A percentile compares a stretch with the other conserved stretches of the same genome.
phyloP scores from a whole-genome alignment of 2,888 invertebrate species.

The Drosophila ezoana region DNA sequence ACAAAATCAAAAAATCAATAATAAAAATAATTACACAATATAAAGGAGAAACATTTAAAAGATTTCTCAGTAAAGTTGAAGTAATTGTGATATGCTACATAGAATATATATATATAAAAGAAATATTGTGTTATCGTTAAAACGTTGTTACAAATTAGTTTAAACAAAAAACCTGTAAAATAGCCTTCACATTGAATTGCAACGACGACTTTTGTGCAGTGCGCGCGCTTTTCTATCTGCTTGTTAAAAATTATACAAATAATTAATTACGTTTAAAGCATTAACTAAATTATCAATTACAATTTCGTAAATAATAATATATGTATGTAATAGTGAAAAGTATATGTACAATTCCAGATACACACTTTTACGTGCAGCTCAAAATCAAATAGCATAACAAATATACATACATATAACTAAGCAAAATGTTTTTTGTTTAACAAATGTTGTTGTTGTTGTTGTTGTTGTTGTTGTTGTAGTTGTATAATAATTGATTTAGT shows the following conservation, averaged over 20 bases:
- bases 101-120: slow-evolving; percentile 26
- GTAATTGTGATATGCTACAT: slow-evolving; percentile 35
- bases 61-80: slow-evolving; percentile 3
- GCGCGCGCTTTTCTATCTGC: slow-evolving; percentile 49
- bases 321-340: slow-evolving; percentile 30
- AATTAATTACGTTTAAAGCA: slow-evolving; percentile 50
- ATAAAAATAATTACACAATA: slow-evolving; percentile 63
- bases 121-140: slow-evolving; percentile 24
- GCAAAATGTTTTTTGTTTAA: slow-evolving; percentile 3
- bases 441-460: slow-evolving; percentile 13
- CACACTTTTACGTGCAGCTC: slow-evolving; percentile 24
- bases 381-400: slow-evolving; percentile 43
- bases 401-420: slow-evolving; percentile 20
- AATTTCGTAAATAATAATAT: slow-evolving; percentile 45
- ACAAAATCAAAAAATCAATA: slow-evolving; percentile 67
- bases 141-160: slow-evolving; percentile 60
- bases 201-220: slow-evolving; percentile 42
- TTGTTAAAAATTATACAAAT: slow-evolving; percentile 44
- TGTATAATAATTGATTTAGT: slow-evolving; percentile 13
- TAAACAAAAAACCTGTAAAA: slow-evolving; percentile 81
- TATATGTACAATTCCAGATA: slow-evolving; percentile 60
- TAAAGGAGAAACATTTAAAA: slow-evolving; percentile 48
- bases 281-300: slow-evolving; percentile 61
- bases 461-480: slow-evolving; percentile 8
- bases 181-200: slow-evolving; percentile 76